These are phyloP conservation scores for Drosophila borealis DNA, from an alignment of 2,888 invertebrate genomes.

Conservation along the genomic window DNA sequence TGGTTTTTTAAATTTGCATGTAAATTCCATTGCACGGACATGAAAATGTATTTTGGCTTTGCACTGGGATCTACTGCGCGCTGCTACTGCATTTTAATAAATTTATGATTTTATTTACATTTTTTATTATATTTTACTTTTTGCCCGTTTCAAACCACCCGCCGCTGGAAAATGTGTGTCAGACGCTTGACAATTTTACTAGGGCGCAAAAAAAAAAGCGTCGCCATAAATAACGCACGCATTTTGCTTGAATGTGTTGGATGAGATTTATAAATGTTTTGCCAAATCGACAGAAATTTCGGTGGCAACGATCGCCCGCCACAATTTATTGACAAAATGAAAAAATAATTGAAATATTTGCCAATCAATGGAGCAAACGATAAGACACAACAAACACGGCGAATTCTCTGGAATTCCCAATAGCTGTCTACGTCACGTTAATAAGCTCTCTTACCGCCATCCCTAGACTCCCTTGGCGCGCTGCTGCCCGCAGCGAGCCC, in stretches of 20 bases:
- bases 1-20: conserved; percentile 76
- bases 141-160: conserved; percentile 4
- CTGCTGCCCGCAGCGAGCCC: conserved; percentile 1
- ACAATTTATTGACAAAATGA: conserved; percentile 71
- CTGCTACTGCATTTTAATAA: conserved; percentile 74
- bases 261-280: conserved; percentile 74
- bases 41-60: conserved; percentile 73
- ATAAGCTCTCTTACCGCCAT: conserved; percentile 56
- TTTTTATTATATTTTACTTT: conserved; percentile 43
- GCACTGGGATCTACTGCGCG: conserved; percentile 52
- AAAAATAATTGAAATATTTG: conserved; percentile 80
- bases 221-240: conserved; percentile 70
- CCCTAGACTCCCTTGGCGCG: background rate
- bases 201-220: conserved; percentile 19
- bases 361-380: conserved; percentile 63
- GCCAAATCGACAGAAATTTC: conserved; percentile 69
- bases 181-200: conserved; percentile 70
- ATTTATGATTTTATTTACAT: conserved; percentile 77
- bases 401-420: conserved; percentile 70
- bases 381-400: conserved; percentile 35
- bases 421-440: conserved; percentile 77
- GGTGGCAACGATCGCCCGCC: conserved; percentile 40
- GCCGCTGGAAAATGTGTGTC: conserved; percentile 61
- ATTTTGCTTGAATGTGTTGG: conserved; percentile 60
- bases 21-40: conserved; percentile 75